Evolutionary conservation across 1,140 invertebrate genomes (phyloP).

Genomic region (Phymastichus coffea): DNA sequence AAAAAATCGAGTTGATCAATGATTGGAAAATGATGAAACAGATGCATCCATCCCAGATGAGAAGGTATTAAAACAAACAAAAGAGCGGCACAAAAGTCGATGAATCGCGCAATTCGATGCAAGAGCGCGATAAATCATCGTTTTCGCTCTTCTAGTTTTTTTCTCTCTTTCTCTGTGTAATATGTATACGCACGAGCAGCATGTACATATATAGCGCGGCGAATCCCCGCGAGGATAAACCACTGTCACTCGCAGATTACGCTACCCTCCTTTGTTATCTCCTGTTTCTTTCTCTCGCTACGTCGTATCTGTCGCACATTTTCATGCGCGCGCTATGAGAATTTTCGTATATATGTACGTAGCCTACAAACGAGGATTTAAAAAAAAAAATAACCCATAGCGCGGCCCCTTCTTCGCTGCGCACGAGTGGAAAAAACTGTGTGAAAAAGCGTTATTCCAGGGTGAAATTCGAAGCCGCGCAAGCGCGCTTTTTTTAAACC

Average conservation of each 20-base stretch:
- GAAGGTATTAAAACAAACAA: too few species aligned
- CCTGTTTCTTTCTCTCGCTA: neutral
- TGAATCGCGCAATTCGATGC: constrained; percentile 15
- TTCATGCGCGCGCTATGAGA: neutral
- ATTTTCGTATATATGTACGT: neutral
- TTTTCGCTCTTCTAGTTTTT: neutral
- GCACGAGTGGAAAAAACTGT: constrained; percentile 50
- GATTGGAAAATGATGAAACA: too few species aligned
- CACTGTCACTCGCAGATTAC: constrained; percentile 26
- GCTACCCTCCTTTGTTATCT: constrained; percentile 22
- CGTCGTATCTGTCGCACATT: constrained; percentile 5
- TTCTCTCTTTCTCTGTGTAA: neutral
- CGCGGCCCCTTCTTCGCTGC: constrained; percentile 31
- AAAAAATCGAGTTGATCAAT: too few species aligned
- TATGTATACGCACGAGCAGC: neutral
- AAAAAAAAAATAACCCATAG: neutral
- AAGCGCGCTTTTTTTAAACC: constrained; percentile 34
- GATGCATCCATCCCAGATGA: too few species aligned
- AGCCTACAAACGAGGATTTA: constrained; percentile 11
- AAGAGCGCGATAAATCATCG: constrained; percentile 21
- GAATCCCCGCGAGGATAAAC: constrained; percentile 23
- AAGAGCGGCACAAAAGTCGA: constrained; percentile 17
- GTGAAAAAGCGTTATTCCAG: constrained; percentile 57
- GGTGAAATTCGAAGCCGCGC: constrained; percentile 51
- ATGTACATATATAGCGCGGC: neutral